phyloP scores from a whole-genome alignment of 2,797 vertebrate genomes.

The Cossypha polioptera region DNA sequence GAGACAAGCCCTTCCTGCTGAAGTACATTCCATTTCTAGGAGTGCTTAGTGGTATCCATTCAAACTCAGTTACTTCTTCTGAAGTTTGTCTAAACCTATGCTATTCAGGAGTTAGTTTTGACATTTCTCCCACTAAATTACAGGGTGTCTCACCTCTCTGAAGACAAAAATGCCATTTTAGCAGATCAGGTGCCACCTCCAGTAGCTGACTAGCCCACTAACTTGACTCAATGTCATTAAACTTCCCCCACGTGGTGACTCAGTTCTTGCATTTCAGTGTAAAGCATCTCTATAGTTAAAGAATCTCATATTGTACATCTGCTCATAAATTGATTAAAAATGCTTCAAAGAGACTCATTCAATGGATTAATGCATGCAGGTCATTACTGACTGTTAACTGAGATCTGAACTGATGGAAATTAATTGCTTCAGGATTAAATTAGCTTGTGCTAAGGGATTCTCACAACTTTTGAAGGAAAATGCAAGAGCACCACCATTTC shows the following conservation, averaged over 20 bases:
- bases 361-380: not conserved
- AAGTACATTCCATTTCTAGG: not conserved
- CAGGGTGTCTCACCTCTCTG: not conserved
- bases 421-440: not conserved
- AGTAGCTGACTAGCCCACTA: not conserved
- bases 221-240: not conserved
- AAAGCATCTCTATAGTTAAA: not conserved
- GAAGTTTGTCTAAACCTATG: not conserved
- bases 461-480: not conserved
- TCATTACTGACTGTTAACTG: not conserved
- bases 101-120: not conserved
- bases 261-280: not conserved
- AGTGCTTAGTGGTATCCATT: not conserved
- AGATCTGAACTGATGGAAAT: not conserved
- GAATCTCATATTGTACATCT: not conserved
- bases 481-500: not conserved
- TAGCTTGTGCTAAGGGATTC: not conserved
- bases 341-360: not conserved
- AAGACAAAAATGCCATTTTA: not conserved
- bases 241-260: conserved; percentile 11
- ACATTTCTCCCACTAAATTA: not conserved
- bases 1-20: not conserved
- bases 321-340: not conserved
- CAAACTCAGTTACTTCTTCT: not conserved
- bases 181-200: not conserved